Evolutionary conservation across 2,113 vertebrate genomes (phyloP), one percentile per base, ranked within the genome.

Genomic region (Myotis brandtii): DNA sequence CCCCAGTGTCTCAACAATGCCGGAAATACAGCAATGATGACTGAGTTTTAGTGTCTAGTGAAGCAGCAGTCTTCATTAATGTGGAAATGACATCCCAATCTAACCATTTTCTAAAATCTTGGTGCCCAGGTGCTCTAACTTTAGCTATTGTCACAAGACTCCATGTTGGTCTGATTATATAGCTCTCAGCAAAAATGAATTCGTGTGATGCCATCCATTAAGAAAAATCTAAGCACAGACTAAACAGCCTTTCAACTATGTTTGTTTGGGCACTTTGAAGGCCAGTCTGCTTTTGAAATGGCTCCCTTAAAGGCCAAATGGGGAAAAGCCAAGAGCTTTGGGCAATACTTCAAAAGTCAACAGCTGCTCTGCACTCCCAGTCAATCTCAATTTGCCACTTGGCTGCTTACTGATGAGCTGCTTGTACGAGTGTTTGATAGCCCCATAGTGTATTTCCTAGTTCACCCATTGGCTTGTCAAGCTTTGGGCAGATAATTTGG

Each of bases 371-470:
- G 70, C 40, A 80, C 91, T 96, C 81, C 89, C 69, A 89, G 96
- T 96, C 97, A 97, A 94, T 97, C 96, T 96, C 91, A 89, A 93
- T 97, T 97, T 96, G 95, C 97, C 96, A 94, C 94, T 97, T 97
- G 97, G 96, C 96, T 86, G 88, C 97, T 92, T 91, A 88, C 88
- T 93, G 95, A 97, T 83, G 94, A 96, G 89, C 95, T 79, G 95
- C 93, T 95, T 93, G 64, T 83, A 43, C 6, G 46, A 89, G 85
- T 70, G 62, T 86, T 62, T 93, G 95, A 97, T 96, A 75, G 96
- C 73, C 91, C 81, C 82, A 12, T 9, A 34, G 89, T 67, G 86
- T 18, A 89, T 96, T 93, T 75, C 82, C 91, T 64, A n/a, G 70
- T 75, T 96, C 86, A 84, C n/a, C 62, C 77, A 34, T 30, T 96